Conservation (phyloP, 2,797 vertebrate species). For the Synaphobranchus kaupii region DNA sequence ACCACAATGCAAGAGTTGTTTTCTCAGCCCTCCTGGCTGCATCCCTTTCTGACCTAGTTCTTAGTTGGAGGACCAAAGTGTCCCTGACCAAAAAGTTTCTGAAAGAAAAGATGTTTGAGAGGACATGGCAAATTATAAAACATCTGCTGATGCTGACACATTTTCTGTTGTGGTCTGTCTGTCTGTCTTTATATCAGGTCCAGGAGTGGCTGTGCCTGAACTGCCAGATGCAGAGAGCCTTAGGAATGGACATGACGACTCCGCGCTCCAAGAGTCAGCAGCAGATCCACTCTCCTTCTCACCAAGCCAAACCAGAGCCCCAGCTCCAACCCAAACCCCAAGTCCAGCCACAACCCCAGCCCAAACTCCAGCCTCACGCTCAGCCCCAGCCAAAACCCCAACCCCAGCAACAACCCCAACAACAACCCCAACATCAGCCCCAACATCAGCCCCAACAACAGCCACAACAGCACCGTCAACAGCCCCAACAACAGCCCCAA, state of each 20-base stretch:
- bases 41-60: neutral
- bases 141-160: slow-evolving; percentile 2
- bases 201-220: slow-evolving; percentile 98
- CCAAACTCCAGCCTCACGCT: slow-evolving; percentile 27
- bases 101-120: neutral
- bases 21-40: neutral
- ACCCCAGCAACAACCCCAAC: slow-evolving; percentile 39
- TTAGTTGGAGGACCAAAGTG: neutral
- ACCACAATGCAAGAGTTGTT: neutral
- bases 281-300: slow-evolving; percentile 90
- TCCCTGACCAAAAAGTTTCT: neutral
- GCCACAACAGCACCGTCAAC: neutral
- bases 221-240: slow-evolving; percentile 98
- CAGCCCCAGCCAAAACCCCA: slow-evolving; percentile 40
- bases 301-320: slow-evolving; percentile 80
- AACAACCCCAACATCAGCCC: slow-evolving; percentile 48
- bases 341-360: slow-evolving; percentile 47
- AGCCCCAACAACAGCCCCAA: neutral
- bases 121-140: neutral
- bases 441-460: slow-evolving; percentile 49
- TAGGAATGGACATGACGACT: slow-evolving; percentile 98
- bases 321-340: slow-evolving; percentile 58
- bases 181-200: slow-evolving; percentile 71
- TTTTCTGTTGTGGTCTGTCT: slow-evolving; percentile 11
- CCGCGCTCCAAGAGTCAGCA: slow-evolving; percentile 98